Conservation (phyloP, 2,113 vertebrate species). For the Spea bombifrons region DNA sequence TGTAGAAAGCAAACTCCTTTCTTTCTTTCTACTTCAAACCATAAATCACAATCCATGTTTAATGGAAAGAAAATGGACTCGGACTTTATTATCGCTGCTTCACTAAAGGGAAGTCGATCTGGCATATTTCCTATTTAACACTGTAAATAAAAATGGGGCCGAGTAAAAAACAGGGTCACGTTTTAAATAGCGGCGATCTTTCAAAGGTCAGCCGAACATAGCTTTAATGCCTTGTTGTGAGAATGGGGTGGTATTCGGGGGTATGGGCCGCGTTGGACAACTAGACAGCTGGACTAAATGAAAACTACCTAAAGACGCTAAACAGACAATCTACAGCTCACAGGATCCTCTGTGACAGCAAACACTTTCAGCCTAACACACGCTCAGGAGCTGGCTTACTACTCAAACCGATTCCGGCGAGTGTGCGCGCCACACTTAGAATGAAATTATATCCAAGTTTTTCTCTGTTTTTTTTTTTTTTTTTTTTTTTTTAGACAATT, state of each 20-base stretch:
- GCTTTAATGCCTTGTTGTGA: constrained; percentile 41
- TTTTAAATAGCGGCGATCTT: constrained; percentile 28
- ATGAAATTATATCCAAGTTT: constrained; percentile 37
- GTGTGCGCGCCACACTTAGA: constrained; percentile 66
- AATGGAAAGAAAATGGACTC: neutral
- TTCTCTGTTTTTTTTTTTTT: constrained; percentile 62
- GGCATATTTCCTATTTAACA: constrained; percentile 21
- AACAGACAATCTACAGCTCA: constrained; percentile 36
- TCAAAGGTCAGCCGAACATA: constrained; percentile 9
- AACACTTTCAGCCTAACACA: constrained; percentile 60
- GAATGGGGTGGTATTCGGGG: constrained; percentile 26
- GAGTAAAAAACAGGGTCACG: constrained; percentile 31
- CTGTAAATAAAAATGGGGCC: constrained; percentile 39
- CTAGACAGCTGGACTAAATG: constrained; percentile 24
- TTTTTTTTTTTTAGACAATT: constrained; percentile 63
- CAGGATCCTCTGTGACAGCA: constrained; percentile 61
- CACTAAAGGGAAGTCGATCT: constrained; percentile 15
- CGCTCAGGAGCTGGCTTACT: constrained; percentile 59
- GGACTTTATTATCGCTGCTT: constrained; percentile 39
- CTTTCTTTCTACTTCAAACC: neutral
- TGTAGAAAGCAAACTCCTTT: neutral
- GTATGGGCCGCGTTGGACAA: constrained; percentile 49
- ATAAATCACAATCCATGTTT: constrained; percentile 9
- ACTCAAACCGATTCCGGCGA: constrained; percentile 72
- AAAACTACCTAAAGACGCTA: constrained; percentile 50